Conservation (phyloP, 2,797 vertebrate species). For the Enteromius afrohamiltoni region DNA sequence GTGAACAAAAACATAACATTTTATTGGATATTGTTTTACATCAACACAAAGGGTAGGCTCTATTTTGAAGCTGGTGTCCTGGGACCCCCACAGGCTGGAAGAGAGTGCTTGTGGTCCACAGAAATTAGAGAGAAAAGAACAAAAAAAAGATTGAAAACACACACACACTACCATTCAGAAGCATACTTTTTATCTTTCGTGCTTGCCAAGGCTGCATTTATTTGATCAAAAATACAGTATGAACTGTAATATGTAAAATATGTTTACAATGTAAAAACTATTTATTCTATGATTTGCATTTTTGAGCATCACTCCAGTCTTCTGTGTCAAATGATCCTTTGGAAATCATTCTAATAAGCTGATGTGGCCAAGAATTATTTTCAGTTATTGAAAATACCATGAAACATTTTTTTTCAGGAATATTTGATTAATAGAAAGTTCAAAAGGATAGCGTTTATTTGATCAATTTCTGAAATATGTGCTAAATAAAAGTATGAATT, state of each 20-base stretch:
- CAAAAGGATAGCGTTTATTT: background rate
- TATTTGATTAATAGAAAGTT: background rate
- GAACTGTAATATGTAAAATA: background rate
- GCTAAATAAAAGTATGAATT: background rate
- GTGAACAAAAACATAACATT: background rate
- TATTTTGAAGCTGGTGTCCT: background rate
- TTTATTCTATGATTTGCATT: background rate
- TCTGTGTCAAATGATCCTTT: background rate
- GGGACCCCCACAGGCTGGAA: background rate
- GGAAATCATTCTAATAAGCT: background rate
- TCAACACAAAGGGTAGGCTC: background rate
- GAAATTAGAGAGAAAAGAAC: background rate
- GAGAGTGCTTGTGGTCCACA: background rate
- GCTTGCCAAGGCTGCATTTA: background rate
- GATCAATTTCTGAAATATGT: background rate
- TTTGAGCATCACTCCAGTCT: background rate
- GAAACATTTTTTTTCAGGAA: background rate
- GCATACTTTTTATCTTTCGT: background rate
- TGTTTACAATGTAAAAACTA: background rate
- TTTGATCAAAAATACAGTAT: slow-evolving; percentile 7
- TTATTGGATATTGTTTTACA: slow-evolving; percentile 18
- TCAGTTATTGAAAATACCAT: no score
- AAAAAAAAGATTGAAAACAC: background rate
- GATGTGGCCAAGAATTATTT: background rate
- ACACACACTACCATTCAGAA: background rate